These are phyloP conservation scores for Sparus aurata DNA, from an alignment of 2,797 vertebrate genomes.

Conservation along the genomic window DNA sequence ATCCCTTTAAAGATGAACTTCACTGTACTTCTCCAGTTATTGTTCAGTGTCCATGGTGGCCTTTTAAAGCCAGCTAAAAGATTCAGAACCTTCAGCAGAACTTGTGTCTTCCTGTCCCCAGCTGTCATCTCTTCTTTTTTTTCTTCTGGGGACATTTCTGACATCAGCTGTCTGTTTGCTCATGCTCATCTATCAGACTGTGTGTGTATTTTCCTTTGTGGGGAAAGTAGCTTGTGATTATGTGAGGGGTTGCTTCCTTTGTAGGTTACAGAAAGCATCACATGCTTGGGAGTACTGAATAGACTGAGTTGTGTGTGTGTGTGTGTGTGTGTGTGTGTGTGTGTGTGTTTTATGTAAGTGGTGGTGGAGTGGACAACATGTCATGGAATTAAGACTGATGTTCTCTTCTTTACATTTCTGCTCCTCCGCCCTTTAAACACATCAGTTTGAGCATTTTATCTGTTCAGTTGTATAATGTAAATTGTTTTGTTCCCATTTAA, in stretches of 20 bases:
- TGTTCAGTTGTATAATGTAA: no score
- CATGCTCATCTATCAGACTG: neutral
- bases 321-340: neutral
- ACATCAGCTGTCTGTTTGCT: constrained; percentile 1
- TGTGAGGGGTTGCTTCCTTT: constrained; percentile 21
- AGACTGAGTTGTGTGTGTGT: neutral
- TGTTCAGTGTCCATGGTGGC: constrained; percentile 1
- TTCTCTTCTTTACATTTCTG: neutral
- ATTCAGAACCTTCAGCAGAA: neutral
- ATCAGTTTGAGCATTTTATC: neutral
- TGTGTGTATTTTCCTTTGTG: neutral
- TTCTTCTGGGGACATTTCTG: neutral
- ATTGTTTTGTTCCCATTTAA: neutral
- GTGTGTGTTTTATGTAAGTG: constrained; percentile 40
- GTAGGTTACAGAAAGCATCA: constrained; percentile 48
- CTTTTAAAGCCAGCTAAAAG: neutral
- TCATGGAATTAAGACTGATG: constrained; percentile 3
- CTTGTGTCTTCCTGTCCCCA: neutral
- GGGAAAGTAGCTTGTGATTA: neutral
- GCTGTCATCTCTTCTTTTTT: neutral
- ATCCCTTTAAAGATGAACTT: neutral
- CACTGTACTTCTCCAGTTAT: neutral
- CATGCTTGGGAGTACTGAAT: constrained; percentile 17
- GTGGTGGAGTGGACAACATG: constrained; percentile 16
- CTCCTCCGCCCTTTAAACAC: neutral